Evolutionary conservation across 2,113 vertebrate species (phyloP), one percentile per base, ranked within the genome.

Genomic region (Solea senegalensis): DNA sequence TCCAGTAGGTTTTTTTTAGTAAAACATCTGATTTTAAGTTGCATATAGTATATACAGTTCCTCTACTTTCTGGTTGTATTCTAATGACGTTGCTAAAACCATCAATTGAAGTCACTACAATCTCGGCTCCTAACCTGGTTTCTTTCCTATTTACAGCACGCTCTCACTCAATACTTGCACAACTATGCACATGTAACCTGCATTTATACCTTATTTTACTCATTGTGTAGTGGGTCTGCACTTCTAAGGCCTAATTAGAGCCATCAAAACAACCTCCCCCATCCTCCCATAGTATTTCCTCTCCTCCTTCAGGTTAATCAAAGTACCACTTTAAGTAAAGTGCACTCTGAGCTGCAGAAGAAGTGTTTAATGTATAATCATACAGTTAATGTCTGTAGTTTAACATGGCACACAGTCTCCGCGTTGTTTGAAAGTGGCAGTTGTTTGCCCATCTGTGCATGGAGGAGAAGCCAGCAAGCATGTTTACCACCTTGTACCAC

Each of bases 401-500:
- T 40, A 15, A 10, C 9, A 57, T 45, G 3, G 53, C 26, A 45
- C 62, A 74, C 16, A 5, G n/a, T 21, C 46, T 63, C 60, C 9
- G 44, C 58, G 58, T 76, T 85, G 75, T 85, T 80, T 69, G 13
- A 73, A 61, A 62, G 53, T 46, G 46, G 67, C 69, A 68, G 66
- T 81, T 59, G 76, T 73, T 41, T 65, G 74, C 56, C 76, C 76
- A 74, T 86, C 74, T 84, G 76, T 81, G 65, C 70, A 28, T 34
- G 72, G 73, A 60, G 41, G 51, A 5, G 13, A 48, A 69, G 65
- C 69, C 76, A 72, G 58, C 61, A 9, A 72, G 48, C 74, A 65
- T 88, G 82, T 87, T 88, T 77, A 82, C 72, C 76, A 72, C 65
- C 71, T 73, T n/a, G n/a, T n/a, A n/a, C n/a, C n/a, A n/a, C 61